Base-by-base conservation (phyloP, 2,113 vertebrate genomes). In the Asarcornis scutulata region DNA sequence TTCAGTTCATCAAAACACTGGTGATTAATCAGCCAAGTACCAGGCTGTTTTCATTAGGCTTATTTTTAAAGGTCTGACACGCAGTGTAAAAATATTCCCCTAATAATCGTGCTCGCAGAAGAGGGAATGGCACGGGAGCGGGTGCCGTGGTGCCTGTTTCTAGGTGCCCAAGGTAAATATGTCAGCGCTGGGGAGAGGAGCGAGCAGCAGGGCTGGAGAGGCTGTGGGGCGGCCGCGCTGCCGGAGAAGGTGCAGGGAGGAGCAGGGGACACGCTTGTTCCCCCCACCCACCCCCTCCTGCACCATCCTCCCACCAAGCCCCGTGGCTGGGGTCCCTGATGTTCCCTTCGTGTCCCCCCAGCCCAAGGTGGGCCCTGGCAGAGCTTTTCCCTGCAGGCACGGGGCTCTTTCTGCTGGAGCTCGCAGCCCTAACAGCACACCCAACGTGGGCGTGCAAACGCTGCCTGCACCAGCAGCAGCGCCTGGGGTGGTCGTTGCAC, bases 21-120 rank as follows among this genome's bases (percentile, higher is more conserved):
- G 78, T 96, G 96, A 97, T 97, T 94, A 95, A 97, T 95, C 95
- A 92, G 95, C 89, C 23, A 1, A 71, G 79, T 83, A 89, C 91
- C 88, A 68, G 97, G 85, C 96, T 97, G 97, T 97, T 98, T 95
- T 95, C 95, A 84, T 97, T 95, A 92, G 92, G 83, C 80, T 93
- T 96, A 91, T 98, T 97, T 98, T 96, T 97, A 97, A 98, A 97
- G 92, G 85, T 84, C 92, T 96, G 94, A 96, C 92, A 86, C 31
- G 67, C 82, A 59, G 69, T 22, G 93, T 73, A 95, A 89, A 94
- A 96, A 92, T 91, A 87, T 79, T 93, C 91, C 74, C 62, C 86
- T 80, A 88, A 94, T 68, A 89, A 86, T n/a, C 11, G 22, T 23
- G 81, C 92, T 73, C 12, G 8, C 26, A 46, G 73, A 38, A 9